Conservation (phyloP, 2,113 vertebrate species). For the Tyto alba region DNA sequence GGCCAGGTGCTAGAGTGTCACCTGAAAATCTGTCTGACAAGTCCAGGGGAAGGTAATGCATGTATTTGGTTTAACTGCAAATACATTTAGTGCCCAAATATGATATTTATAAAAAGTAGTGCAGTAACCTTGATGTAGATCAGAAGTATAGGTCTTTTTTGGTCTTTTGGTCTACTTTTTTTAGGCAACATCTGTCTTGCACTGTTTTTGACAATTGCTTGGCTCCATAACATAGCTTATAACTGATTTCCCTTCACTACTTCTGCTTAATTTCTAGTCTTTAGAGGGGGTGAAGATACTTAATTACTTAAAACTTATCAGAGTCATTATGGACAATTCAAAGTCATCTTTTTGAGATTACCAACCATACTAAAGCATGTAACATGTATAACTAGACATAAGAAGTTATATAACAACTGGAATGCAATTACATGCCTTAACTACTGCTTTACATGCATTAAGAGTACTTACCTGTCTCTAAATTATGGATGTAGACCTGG, state of each 20-base stretch:
- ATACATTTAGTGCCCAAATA: not conserved
- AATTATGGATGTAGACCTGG: constrained; percentile 79
- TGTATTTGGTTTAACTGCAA: not conserved
- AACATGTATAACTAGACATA: not conserved
- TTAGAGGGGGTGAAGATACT: not conserved
- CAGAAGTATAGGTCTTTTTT: not conserved
- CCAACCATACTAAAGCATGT: not conserved
- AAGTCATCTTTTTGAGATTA: not conserved
- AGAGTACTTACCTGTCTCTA: not conserved
- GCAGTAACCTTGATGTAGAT: not conserved
- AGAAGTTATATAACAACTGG: not conserved
- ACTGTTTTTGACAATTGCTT: not conserved
- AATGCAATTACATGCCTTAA: not conserved
- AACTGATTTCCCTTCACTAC: not conserved
- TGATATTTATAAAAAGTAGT: not conserved
- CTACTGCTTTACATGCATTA: not conserved
- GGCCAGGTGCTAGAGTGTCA: constrained; percentile 86
- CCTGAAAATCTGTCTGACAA: constrained; percentile 90
- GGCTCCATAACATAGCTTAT: not conserved
- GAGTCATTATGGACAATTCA: not conserved
- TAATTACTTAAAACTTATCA: not conserved
- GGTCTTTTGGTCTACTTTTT: not conserved
- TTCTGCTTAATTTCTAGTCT: not conserved
- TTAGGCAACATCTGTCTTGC: not conserved
- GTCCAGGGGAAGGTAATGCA: constrained; percentile 83